Evolutionary conservation across 2,113 vertebrate species (phyloP), one percentile per base, ranked within the genome.

Genomic region (Bothrops jararaca): DNA sequence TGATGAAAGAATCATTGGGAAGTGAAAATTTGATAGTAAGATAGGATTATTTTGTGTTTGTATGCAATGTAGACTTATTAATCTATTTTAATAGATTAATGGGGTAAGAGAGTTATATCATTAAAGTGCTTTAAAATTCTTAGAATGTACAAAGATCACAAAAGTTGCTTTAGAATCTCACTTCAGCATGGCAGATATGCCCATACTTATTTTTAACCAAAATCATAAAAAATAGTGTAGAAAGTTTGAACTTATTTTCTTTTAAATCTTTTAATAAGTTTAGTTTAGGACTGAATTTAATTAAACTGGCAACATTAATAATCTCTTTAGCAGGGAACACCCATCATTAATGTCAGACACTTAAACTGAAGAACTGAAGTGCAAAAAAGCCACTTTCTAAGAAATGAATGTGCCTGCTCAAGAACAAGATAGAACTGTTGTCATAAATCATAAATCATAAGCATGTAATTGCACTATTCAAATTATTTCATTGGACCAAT

Each of bases 1-100:
- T 85, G 91, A 9, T 88, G 85, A 88, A 93, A n/a, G 88, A 20
- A 23, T 64, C 48, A 69, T 92, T n/a, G 91, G 86, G 57, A 89
- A 26, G 39, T 90, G 50, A 29, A 60, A 85, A 57, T 87, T 58
- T 86, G 60, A 22, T 24, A 48, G 90, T 92, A 93, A 54, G 85
- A 74, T 23, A 85, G 26, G 29, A n/a, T 69, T 6, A 0, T 69
- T 69, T 69, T n/a, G 1, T 34, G n/a, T 89, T 58, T 56, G 15
- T 3, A 80, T 80, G n/a, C n/a, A 39, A 39, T 39, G n/a, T 74
- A 39, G n/a, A 74, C n/a, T 15, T 69, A 74, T 18, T 13, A 0
- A 5, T 20, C 15, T 39, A 20, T 74, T 74, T 74, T 74, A 74
- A 74, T 20, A 74, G 69, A 54, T 54, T 54, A 54, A 54, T 15